Evolutionary conservation across 2,888 invertebrate genomes (phyloP).

Genomic region (Lasioglossum calceatum): DNA sequence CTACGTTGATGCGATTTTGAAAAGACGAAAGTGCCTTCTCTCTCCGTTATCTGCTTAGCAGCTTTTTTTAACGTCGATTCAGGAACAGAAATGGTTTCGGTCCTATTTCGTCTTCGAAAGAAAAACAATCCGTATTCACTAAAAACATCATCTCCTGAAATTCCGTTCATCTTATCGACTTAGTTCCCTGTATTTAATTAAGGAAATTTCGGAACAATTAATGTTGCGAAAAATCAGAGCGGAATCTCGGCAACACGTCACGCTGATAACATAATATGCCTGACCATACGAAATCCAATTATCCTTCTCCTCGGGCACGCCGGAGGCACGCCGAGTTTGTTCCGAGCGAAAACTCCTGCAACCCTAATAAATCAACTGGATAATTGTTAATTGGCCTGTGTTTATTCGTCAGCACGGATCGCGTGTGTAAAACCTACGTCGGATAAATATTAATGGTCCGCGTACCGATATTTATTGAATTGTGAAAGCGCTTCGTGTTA

Average conservation of each 20-base stretch:
- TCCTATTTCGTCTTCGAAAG: too few relatives aligned
- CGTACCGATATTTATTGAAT: constrained; percentile 33
- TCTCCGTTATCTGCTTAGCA: not conserved
- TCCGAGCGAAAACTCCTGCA: constrained; percentile 10
- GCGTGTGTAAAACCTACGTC: constrained; percentile 25
- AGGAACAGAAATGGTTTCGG: not conserved
- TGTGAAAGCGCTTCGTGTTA: constrained; percentile 21
- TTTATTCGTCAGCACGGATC: constrained; percentile 40
- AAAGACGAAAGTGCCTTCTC: constrained; percentile 27
- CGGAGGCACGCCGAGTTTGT: constrained; percentile 2
- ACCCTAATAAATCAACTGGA: constrained; percentile 32
- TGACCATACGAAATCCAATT: constrained; percentile 4
- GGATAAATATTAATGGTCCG: constrained; percentile 35
- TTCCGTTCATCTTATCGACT: not conserved
- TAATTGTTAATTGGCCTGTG: constrained; percentile 38
- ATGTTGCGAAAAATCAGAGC: not conserved
- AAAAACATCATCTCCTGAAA: not conserved
- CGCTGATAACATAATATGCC: not conserved
- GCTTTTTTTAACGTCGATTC: not conserved
- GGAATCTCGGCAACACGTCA: not conserved
- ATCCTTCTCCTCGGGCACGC: constrained; percentile 4
- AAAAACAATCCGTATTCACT: too few relatives aligned
- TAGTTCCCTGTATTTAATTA: not conserved
- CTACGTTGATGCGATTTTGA: constrained; percentile 45
- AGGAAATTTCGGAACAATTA: not conserved